These are phyloP conservation scores for Hepsetus odoe DNA, from an alignment of 2,113 vertebrate genomes.

Conservation along the genomic window DNA sequence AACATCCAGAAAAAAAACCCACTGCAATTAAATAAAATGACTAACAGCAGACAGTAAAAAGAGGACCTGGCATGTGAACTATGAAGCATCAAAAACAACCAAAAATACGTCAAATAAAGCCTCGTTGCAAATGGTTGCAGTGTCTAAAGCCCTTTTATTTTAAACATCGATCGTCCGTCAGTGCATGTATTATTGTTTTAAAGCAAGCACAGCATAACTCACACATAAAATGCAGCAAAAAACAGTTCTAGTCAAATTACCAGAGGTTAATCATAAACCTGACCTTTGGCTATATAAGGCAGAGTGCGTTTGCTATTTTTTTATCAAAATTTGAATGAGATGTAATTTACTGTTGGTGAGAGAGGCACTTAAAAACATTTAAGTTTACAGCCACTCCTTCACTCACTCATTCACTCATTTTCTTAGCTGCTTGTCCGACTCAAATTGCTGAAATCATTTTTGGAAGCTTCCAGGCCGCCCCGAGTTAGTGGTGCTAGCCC, in stretches of 20 bases:
- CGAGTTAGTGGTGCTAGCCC: slow-evolving; percentile 4
- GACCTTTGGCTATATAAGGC: slow-evolving; percentile 6
- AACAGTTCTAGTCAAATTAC: slow-evolving; percentile 27
- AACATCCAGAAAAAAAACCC: slow-evolving; percentile 44
- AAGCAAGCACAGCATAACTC: slow-evolving; percentile 42
- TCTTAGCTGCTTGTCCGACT: too few species aligned
- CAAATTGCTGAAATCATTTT: slow-evolving; percentile 27
- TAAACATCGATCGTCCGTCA: slow-evolving; percentile 44
- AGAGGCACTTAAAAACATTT: slow-evolving; percentile 30
- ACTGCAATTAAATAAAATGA: slow-evolving; percentile 51
- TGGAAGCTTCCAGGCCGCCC: background rate
- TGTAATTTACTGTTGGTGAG: slow-evolving; percentile 34
- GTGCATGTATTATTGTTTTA: slow-evolving; percentile 50
- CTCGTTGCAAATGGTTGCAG: slow-evolving; percentile 56
- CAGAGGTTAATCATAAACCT: slow-evolving; percentile 31
- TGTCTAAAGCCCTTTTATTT: slow-evolving; percentile 50
- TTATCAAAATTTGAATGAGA: slow-evolving; percentile 18
- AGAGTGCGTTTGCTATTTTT: too few species aligned
- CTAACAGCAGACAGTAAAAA: slow-evolving; percentile 42
- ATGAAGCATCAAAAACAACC: slow-evolving; percentile 24
- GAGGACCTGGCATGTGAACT: slow-evolving; percentile 22
- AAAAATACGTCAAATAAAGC: background rate
- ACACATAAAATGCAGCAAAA: slow-evolving; percentile 28
- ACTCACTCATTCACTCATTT: too few species aligned
- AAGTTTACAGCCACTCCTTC: too few species aligned